Evolutionary conservation across 1,140 invertebrate genomes (phyloP).

Genomic region (Rhyzopertha dominica): DNA sequence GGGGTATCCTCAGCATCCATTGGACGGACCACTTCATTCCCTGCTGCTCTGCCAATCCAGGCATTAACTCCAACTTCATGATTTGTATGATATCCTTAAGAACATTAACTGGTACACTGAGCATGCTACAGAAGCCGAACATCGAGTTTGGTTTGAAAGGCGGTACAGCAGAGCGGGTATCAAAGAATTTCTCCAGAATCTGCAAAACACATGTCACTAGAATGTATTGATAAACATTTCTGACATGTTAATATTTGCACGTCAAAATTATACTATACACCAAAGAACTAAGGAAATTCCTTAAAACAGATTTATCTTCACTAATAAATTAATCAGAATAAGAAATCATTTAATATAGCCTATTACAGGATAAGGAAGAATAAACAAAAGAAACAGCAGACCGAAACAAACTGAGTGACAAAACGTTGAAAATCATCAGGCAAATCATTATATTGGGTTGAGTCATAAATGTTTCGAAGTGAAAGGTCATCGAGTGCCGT

Average conservation of each 20-base stretch:
- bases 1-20: conserved; percentile 86
- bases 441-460: no score
- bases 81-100: conserved; percentile 89
- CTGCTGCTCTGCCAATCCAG: conserved; percentile 60
- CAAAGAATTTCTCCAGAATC: conserved; percentile 89
- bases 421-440: no score
- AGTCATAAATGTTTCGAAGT: no score
- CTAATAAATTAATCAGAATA: neutral
- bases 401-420: no score
- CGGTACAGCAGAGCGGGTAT: conserved; percentile 74
- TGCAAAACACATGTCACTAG: no score
- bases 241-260: no score
- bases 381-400: neutral
- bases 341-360: neutral
- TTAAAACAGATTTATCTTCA: conserved; percentile 6
- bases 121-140: conserved; percentile 73
- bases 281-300: conserved; percentile 11
- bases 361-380: neutral
- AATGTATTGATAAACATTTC: no score
- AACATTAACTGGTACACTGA: conserved; percentile 77
- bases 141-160: conserved; percentile 87
- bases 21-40: conserved; percentile 74
- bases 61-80: conserved; percentile 75
- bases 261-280: no score
- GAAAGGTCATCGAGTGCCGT: no score